These are phyloP conservation scores for Leptocoma aspasia DNA, from an alignment of 2,113 vertebrate genomes.

Conservation along the genomic window DNA sequence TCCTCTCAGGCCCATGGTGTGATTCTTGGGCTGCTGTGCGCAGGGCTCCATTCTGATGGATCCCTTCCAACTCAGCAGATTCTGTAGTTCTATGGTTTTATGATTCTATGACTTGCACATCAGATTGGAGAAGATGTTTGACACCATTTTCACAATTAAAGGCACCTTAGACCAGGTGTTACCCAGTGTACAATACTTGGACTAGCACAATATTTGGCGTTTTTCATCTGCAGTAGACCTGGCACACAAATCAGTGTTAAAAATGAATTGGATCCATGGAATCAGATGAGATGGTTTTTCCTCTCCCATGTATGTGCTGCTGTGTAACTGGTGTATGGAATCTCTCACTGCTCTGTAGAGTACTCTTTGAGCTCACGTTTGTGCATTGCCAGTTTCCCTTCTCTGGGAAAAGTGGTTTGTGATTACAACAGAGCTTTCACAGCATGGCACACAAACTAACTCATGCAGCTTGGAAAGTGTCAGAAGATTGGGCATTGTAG, in stretches of 20 bases:
- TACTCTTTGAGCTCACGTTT: not conserved
- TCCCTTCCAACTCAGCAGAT: not conserved
- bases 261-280: not conserved
- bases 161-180: not conserved
- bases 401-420: not conserved
- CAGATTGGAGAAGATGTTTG: not conserved
- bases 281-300: not conserved
- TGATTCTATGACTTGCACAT: not conserved
- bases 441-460: not conserved
- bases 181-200: not conserved
- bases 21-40: accelerated
- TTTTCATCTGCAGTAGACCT: not conserved
- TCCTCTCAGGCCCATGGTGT: not conserved
- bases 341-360: not conserved
- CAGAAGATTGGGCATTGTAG: not conserved
- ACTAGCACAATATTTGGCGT: not conserved
- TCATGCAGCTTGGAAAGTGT: not conserved
- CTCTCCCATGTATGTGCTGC: not conserved
- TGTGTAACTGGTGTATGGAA: not conserved
- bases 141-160: not conserved
- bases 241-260: not conserved
- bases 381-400: not conserved
- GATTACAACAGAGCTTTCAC: not conserved
- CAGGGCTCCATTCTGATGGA: not conserved
- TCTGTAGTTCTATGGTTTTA: not conserved